Base-by-base conservation (phyloP, 2,797 vertebrate species). In the Siniperca scherzeri region DNA sequence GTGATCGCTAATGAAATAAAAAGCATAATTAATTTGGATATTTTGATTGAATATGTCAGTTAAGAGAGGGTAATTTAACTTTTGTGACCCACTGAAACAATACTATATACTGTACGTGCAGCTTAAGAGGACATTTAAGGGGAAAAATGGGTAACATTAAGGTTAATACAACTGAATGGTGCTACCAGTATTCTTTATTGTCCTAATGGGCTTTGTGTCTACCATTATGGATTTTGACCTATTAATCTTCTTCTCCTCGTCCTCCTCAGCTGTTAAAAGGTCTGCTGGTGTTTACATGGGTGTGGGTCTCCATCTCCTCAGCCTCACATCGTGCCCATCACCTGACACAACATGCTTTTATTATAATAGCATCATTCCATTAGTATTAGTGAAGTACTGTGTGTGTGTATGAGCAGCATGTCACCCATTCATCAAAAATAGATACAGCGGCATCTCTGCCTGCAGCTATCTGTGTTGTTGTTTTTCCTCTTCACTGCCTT, bases 361-460 rank as follows among this genome's bases (percentile, higher is more conserved):
- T 92, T 93, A 88, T 90, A 92, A 94, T 86, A 89, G 87, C 82
- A 82, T 86, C 57, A 33, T 80, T 82, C 85, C 93, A 95, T 95
- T 94, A 95, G 88, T 89, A 94, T 92, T 94, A 94, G 93, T 93
- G 89, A 78, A 89, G 85, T 77, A 75, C 72, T 8, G 65, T 50
- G 48, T 44, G 55, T 36, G 77, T 59, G 70, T 68, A 46, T 71
- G 53, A 52, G 71, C 5, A 78, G 75, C 70, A 86, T 87, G 79
- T 75, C 71, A 75, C 57, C 84, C 65, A 78, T 87, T 94, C 93
- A 94, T 95, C 91, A 93, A 94, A 95, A 93, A 95, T 95, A 78
- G 68, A 95, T 94, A 81, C 21, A 80, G 89, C 44, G 1, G 88
- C 83, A 93, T 91, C 84, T 89, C 79, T 70, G 86, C 88, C 89